Base-by-base conservation (phyloP, 2,888 invertebrate genomes). In the Endotricha flammealis region DNA sequence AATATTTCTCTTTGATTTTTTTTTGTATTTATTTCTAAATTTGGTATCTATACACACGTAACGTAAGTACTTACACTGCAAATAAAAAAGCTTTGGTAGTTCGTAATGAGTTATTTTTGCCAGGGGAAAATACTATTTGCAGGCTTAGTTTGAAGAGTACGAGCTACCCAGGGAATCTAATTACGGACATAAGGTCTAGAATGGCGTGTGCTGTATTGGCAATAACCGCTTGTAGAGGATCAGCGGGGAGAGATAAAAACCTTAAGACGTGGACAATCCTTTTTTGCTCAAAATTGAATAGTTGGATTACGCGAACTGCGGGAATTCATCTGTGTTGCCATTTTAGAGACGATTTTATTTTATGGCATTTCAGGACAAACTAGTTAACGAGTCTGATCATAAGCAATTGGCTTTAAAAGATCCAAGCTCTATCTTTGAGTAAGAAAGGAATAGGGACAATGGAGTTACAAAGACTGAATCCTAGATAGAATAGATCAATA, bases 231-330 rank as follows among this genome's bases (percentile, higher is more conserved):
- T 76, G 75, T 72, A 72, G 50, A 50, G 70, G 76, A 72, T 79
- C 67, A 73, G 53, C 42, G 53, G 58, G 50, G 48, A 57, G 60
- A 71, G 64, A 73, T 72, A 79, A 81, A 82, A 82, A 77, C 74
- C 61, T 53, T 73, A 79, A 82, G 76, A 73, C 69, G 70, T 54
- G 63, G 66, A 66, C 79, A 79, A 81, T 77, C 79, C 78, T 81
- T 79, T 73, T 75, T 62, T 72, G 59, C 71, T 75, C 75, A 74
- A 82, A 85, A 83, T 86, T 85, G 81, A 79, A 85, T 83, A 80
- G 82, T 81, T 77, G 83, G 85, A 86, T 86, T 86, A 85, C 62
- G 65, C 57, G 73, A 71, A 67, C 66, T 65, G 57, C 53, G 50
- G 65, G 64, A 57, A 35, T 48, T 38, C 32, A 37, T 4, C 49